Evolutionary conservation across 1,140 invertebrate species (phyloP).

Genomic region (Piezodorus guildinii): DNA sequence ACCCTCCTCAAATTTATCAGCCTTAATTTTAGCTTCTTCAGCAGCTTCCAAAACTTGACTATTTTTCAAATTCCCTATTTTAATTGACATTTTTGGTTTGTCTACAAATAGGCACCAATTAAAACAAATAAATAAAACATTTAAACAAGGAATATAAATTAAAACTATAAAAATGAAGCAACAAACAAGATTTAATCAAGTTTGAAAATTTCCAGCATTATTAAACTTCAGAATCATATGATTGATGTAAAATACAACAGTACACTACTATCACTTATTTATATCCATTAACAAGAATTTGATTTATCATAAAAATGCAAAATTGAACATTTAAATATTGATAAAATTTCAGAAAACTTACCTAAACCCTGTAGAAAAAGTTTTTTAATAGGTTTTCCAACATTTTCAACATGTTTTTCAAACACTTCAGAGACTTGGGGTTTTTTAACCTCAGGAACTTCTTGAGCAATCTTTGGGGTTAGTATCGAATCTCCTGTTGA

Average conservation of each 20-base stretch:
- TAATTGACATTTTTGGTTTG: slow-evolving; percentile 32
- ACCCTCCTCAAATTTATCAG: slow-evolving; percentile 46
- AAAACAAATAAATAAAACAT: too few species aligned
- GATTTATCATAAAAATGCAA: too few species aligned
- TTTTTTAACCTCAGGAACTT: slow-evolving; percentile 1
- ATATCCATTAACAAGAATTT: too few species aligned
- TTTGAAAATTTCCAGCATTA: too few species aligned
- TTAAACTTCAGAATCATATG: too few species aligned
- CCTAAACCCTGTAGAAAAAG: background rate
- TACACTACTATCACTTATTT: too few species aligned
- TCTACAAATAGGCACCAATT: slow-evolving; percentile 27
- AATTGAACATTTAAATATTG: background rate
- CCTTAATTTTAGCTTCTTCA: slow-evolving; percentile 48
- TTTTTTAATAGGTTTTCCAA: background rate
- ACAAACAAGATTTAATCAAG: slow-evolving; percentile 20
- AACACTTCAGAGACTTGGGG: slow-evolving; percentile 1
- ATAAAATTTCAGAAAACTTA: background rate
- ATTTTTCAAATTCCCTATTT: slow-evolving; percentile 46
- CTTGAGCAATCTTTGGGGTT: background rate
- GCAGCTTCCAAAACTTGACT: slow-evolving; percentile 52
- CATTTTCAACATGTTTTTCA: slow-evolving; percentile 5
- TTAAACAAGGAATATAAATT: too few species aligned
- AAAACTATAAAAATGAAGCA: too few species aligned
- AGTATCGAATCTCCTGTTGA: background rate
- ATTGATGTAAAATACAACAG: too few species aligned